Base-by-base conservation (phyloP, 2,797 vertebrate genomes). In the Rhabdomys pumilio region DNA sequence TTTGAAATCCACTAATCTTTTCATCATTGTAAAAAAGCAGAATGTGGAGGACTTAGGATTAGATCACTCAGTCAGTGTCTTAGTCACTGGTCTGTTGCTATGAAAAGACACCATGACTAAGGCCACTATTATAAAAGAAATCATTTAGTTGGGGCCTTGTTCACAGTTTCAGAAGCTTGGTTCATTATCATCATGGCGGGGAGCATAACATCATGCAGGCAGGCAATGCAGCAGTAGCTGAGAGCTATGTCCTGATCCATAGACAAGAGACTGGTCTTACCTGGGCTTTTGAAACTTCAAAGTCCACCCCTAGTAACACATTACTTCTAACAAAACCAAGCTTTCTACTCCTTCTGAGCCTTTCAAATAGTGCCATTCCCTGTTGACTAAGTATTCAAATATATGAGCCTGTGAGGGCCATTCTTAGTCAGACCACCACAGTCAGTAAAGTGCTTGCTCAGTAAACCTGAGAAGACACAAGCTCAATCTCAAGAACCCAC, bases 21-120 rank as follows among this genome's bases (percentile, higher is more conserved):
- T 59, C 41, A 88, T 69, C 59, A 77, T 59, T 79, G 38, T 90
- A 77, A 90, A 87, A 95, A 95, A 59, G 20, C 53, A 17, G 41
- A 61, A 13, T n/a, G 19, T 89, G 2, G 57, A 19, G 14, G 14
- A 50, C 11, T 75, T 75, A 75, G 41, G 24, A 76, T 44, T 47
- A 44, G 73, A 47, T 26, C 22, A 41, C 22, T 75, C 38, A 73
- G 73, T 47, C 73, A 76, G 73, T 76, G 73, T 76, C 44, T 50
- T 77, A 77, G 44, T 77, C 75, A 50, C 75, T 77, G 24, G 6
- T 77, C 44, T 77, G 8, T 50, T 31, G 14, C 75, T 47, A 13
- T 76, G 75, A 76, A 76, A 7, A 76, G 75, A 76, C 13, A 31
- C 44, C 44, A 31, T 76, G 75, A 47, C 73, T 47, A 47, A 76